Evolutionary conservation across 2,888 invertebrate genomes (phyloP), one percentile per base, ranked within the genome.

Genomic region (Adelognathus sp.): DNA sequence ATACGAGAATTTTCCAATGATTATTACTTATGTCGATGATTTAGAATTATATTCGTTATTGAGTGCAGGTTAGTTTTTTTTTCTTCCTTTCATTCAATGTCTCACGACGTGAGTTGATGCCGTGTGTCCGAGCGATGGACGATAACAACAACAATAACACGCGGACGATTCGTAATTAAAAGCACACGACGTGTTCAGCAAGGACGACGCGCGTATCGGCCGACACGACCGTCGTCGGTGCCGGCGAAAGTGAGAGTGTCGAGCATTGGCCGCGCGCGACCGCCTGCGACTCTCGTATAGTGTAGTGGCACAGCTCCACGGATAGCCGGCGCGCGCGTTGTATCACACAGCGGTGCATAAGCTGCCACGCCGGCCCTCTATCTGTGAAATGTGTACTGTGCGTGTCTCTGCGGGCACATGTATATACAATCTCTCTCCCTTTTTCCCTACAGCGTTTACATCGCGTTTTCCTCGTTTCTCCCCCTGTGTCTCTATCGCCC

Each of bases 171-270:
- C 39, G 39, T 24, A 50, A 24, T n/a, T n/a, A n/a, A n/a, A n/a
- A n/a, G n/a, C 14, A 74, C 76, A 52, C 76, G 73, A 70, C 60
- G 72, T 63, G n/a, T 39, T 16, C 39, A 27, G n/a, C n/a, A n/a
- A n/a, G n/a, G n/a, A 64, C 61, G 78, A 66, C 84, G 83, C 84
- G 82, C 79, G 80, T 83, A n/a, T n/a, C 84, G 85, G 85, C 82
- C 84, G 85, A 84, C 83, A 84, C 83, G 86, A 85, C 88, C 87
- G 89, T 88, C 88, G 88, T 88, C 89, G 88, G 83, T 84, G 87
- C 88, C 88, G 86, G 86, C 90, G 89, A 90, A 90, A 90, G 90
- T 89, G 90, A 90, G 90, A 90, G 90, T 90, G 88, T 85, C 86
- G 76, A 61, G 67, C 46, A 71, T 60, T 39, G 52, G 82, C 83